A percentile compares a stretch with the other conserved stretches of the same genome.
phyloP scores from a whole-genome alignment of 2,113 vertebrate genomes.

The Lathamus discolor region DNA sequence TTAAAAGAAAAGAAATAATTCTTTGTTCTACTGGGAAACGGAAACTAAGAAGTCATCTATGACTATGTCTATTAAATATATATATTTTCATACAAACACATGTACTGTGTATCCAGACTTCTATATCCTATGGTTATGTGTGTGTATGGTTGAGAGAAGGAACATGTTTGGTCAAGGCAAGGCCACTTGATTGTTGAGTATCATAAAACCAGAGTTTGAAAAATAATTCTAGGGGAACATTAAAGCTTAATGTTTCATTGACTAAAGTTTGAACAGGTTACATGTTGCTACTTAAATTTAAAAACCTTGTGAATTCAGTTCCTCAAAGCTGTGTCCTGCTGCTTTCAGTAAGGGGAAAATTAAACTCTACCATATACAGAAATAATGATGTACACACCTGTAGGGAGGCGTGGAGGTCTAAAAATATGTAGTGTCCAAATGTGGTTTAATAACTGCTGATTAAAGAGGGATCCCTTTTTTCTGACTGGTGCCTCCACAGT shows the following conservation, averaged over 20 bases:
- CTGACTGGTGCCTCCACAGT: accelerated
- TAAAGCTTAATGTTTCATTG: neutral
- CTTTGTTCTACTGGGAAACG: neutral
- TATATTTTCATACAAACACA: neutral
- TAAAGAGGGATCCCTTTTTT: neutral
- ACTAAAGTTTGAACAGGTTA: neutral
- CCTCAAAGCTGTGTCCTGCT: neutral
- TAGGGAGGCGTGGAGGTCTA: accelerated
- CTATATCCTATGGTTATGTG: neutral
- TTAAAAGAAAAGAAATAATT: neutral
- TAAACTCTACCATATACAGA: neutral
- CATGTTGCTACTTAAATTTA: neutral
- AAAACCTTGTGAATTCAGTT: neutral
- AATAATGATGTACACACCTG: neutral
- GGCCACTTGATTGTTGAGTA: neutral
- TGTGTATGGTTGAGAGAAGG: neutral
- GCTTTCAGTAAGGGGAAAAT: neutral
- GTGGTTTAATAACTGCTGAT: neutral
- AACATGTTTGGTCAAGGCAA: neutral
- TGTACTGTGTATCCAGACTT: neutral
- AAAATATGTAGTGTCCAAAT: accelerated
- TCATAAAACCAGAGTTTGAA: neutral
- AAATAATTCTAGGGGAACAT: neutral
- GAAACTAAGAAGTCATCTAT: neutral
- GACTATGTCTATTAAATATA: neutral